Evolutionary conservation across 2,113 vertebrate species (phyloP), one percentile per base, ranked within the genome.

Genomic region (Panthera tigris): DNA sequence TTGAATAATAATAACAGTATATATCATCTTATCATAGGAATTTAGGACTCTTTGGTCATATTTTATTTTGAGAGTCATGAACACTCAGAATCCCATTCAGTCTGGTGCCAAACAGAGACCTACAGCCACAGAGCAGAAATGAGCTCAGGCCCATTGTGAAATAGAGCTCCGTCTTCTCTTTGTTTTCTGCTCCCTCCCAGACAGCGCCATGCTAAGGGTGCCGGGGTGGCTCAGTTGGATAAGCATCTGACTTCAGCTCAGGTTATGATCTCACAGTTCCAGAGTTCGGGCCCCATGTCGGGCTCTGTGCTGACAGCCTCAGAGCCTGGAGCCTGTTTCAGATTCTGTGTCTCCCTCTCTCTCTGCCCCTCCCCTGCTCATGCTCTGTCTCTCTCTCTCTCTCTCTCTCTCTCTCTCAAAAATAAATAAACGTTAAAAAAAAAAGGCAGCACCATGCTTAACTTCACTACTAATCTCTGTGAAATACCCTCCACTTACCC

Each of bases 31-130:
- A 84, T 52, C 80, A 74, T 2, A 21, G 65, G 25, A 55, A 68
- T 95, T 66, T 90, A 78, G 16, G 13, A 19, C 16, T 33, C n/a
- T 80, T 94, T 39, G 79, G 25, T 36, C 41, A 76, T 45, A n/a
- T 66, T 79, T 95, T 74, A 91, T 91, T 95, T 69, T 84, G 18
- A 92, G 68, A 84, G 50, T 93, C 55, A 81, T 7, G 0, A 81
- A 90, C 65, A 41, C 15, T 94, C 50, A 74, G 65, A 94, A 12
- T 68, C 6, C 27, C n/a, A 73, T 94, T 81, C 31, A 74, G 5
- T 90, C 61, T 96, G 80, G 78, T 36, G 80, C 21, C 61, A 95
- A 96, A 97, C 48, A 55, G 87, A 61, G 33, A 91, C n/a, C 33
- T 91, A 81, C 93, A 66, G 1, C 4, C 21, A 55, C 0, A 61